phyloP scores from a whole-genome alignment of 2,113 vertebrate species.

The Oreotrochilus melanogaster region DNA sequence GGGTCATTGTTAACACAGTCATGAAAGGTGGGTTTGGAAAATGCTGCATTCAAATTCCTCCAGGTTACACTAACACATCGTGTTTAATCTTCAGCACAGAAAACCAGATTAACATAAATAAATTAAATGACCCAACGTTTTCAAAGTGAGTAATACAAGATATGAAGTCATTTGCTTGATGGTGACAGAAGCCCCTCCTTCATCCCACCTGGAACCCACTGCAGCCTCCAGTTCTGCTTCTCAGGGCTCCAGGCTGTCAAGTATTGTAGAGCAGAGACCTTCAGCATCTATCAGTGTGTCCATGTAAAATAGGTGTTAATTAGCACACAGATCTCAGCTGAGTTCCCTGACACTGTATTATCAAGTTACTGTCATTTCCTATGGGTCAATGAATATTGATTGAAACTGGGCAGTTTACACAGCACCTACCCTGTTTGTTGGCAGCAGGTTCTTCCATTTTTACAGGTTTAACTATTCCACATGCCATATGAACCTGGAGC shows the following conservation, averaged over 20 bases:
- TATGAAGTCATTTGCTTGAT: background rate
- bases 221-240: background rate
- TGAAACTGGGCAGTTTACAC: background rate
- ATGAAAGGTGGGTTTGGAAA: background rate
- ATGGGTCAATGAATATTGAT: background rate
- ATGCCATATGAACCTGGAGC: background rate
- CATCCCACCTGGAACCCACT: background rate
- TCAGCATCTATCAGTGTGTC: background rate
- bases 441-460: background rate
- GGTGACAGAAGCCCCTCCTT: background rate
- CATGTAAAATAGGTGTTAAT: background rate
- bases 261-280: background rate
- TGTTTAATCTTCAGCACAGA: background rate
- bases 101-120: background rate
- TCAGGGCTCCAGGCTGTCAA: background rate
- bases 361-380: background rate
- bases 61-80: background rate
- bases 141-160: background rate
- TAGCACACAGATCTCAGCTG: background rate
- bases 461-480: background rate
- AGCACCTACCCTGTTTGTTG: background rate
- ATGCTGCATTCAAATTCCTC: background rate
- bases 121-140: background rate
- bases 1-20: background rate
- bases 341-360: background rate